phyloP scores from a whole-genome alignment of 2,888 invertebrate genomes.

The Sylvicola cinctus region DNA sequence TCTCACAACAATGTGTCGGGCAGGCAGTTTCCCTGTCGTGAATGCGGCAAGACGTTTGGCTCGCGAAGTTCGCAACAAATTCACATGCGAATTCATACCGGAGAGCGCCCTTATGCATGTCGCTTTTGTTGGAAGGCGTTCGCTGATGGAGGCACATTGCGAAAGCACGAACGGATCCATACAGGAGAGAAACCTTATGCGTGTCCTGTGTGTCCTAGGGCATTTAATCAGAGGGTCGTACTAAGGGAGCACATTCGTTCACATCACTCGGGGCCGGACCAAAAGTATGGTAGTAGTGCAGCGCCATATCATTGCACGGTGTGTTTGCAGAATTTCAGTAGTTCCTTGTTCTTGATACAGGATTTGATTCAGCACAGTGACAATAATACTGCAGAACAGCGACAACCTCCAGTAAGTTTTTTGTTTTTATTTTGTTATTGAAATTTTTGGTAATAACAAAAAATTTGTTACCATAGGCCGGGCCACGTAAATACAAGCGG shows the following conservation, averaged over 20 bases:
- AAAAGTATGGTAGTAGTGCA: constrained; percentile 36
- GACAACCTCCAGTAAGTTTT: constrained; percentile 42
- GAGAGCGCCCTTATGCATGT: constrained; percentile 66
- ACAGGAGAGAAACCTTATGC: constrained; percentile 73
- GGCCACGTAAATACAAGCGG: constrained; percentile 60
- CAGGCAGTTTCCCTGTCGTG: constrained; percentile 57
- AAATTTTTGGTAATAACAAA: constrained; percentile 1
- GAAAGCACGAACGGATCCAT: constrained; percentile 72
- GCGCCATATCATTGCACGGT: constrained; percentile 56
- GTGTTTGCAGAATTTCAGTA: constrained; percentile 45
- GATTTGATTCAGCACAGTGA: constrained; percentile 74
- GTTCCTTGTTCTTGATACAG: constrained; percentile 55
- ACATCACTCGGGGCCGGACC: constrained; percentile 66
- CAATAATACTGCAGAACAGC: constrained; percentile 59
- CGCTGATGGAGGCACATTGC: constrained; percentile 66
- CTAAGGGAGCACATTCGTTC: constrained; percentile 66
- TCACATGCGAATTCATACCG: constrained; percentile 64
- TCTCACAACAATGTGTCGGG: constrained; percentile 31
- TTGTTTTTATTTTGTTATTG: background rate
- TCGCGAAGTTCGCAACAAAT: constrained; percentile 72
- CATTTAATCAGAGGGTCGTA: constrained; percentile 73
- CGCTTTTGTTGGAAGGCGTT: constrained; percentile 78
- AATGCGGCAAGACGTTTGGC: constrained; percentile 72
- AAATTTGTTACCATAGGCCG: constrained; percentile 28
- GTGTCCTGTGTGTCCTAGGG: constrained; percentile 68